phyloP scores from a whole-genome alignment of 2,797 vertebrate genomes.

The Lycodopsis pacificus region DNA sequence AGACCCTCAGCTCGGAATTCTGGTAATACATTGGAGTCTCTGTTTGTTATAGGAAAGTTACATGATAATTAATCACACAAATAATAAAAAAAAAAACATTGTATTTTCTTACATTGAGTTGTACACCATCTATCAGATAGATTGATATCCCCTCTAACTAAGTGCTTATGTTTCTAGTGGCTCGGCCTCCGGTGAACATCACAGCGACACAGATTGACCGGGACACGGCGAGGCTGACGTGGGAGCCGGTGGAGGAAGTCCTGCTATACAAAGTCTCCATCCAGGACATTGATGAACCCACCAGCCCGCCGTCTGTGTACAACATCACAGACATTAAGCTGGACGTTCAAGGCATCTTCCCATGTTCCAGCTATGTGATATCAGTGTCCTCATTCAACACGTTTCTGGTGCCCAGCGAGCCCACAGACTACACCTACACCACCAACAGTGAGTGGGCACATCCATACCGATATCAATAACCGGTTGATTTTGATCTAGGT shows the following conservation, averaged over 20 bases:
- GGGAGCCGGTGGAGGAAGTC: conserved; percentile 75
- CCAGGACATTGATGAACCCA: conserved; percentile 32
- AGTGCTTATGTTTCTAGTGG: conserved; percentile 70
- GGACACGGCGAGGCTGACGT: conserved; percentile 62
- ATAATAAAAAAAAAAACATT: neutral
- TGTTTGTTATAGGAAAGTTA: neutral
- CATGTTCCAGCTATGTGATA: conserved; percentile 83
- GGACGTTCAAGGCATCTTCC: conserved; percentile 69
- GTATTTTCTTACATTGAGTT: too few relatives aligned
- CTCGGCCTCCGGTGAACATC: conserved; percentile 71
- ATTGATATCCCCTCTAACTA: neutral
- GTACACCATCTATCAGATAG: neutral
- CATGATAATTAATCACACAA: neutral
- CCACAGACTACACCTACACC: conserved; percentile 66
- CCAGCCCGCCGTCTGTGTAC: neutral
- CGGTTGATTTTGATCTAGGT: conserved; percentile 75
- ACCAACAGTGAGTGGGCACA: conserved; percentile 82
- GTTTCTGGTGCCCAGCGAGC: conserved; percentile 80
- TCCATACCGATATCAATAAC: conserved; percentile 62
- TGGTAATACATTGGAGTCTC: too few relatives aligned
- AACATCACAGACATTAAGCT: conserved; percentile 57
- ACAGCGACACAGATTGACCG: conserved; percentile 26
- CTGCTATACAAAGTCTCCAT: conserved; percentile 77
- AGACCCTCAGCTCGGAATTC: neutral
- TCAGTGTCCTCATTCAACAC: conserved; percentile 79